Conservation (phyloP, 2,797 vertebrate species). For the Tinamus major region DNA sequence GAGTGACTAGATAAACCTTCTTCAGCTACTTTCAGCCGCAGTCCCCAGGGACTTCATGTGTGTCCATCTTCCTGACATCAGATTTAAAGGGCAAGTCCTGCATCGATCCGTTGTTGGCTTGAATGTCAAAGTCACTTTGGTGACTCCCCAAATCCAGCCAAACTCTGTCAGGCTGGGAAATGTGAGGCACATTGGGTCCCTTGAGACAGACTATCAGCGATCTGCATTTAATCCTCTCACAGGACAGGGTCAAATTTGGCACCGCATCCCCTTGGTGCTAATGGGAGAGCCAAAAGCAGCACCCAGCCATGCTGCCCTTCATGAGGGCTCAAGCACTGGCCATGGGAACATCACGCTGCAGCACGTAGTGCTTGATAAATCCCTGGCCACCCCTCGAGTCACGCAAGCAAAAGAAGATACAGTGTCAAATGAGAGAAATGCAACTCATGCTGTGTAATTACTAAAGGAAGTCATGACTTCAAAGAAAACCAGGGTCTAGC, state of each 20-base stretch:
- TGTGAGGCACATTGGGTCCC: neutral
- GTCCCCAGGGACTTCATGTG: neutral
- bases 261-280: neutral
- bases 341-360: neutral
- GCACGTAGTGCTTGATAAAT: neutral
- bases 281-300: neutral
- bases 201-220: neutral
- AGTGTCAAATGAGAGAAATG: neutral
- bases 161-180: neutral
- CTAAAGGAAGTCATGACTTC: neutral
- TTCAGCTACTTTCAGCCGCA: neutral
- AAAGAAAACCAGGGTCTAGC: neutral
- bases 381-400: fast-evolving
- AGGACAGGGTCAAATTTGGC: neutral
- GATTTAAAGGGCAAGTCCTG: neutral
- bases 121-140: neutral
- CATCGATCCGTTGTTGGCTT: neutral
- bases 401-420: neutral
- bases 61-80: fast-evolving
- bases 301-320: neutral
- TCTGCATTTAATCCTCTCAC: neutral
- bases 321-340: neutral
- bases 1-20: neutral
- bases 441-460: neutral
- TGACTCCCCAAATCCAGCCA: fast-evolving